These are phyloP conservation scores for Sus cebifrons DNA, from an alignment of 2,797 vertebrate species.

Conservation along the genomic window DNA sequence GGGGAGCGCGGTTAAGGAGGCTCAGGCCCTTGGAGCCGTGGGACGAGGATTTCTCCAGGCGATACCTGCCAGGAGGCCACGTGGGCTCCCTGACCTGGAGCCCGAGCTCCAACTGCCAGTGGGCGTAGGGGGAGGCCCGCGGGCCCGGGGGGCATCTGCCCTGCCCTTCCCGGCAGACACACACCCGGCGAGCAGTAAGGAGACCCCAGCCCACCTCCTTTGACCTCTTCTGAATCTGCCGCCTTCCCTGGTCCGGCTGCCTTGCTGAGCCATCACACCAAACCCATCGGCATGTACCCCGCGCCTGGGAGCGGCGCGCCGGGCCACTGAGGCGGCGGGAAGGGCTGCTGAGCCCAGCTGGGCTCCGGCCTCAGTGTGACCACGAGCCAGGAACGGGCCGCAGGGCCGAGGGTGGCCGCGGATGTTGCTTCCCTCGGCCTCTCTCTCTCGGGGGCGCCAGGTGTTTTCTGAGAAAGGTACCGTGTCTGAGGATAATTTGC, in stretches of 20 bases:
- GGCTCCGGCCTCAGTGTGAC: accelerated
- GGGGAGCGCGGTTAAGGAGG: background rate
- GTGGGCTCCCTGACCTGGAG: accelerated
- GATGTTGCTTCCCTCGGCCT: accelerated
- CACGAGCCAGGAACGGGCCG: background rate
- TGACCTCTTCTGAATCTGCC: background rate
- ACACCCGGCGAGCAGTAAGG: accelerated
- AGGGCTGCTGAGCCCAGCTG: background rate
- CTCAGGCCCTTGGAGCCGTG: accelerated
- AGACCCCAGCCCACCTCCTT: accelerated
- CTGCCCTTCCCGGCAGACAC: background rate
- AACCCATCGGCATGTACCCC: background rate
- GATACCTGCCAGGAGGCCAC: accelerated
- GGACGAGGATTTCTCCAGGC: too few relatives aligned
- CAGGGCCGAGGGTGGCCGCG: background rate
- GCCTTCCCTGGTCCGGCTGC: background rate
- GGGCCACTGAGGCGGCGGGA: accelerated
- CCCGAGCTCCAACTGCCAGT: accelerated
- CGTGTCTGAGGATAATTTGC: background rate
- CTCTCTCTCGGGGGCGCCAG: background rate
- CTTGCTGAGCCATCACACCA: background rate
- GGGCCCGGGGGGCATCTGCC: background rate
- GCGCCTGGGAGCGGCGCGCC: background rate
- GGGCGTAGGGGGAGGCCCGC: background rate
- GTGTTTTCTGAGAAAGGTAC: too few relatives aligned